Evolutionary conservation across 2,113 vertebrate species (phyloP).

Genomic region (Calyptomena viridis): DNA sequence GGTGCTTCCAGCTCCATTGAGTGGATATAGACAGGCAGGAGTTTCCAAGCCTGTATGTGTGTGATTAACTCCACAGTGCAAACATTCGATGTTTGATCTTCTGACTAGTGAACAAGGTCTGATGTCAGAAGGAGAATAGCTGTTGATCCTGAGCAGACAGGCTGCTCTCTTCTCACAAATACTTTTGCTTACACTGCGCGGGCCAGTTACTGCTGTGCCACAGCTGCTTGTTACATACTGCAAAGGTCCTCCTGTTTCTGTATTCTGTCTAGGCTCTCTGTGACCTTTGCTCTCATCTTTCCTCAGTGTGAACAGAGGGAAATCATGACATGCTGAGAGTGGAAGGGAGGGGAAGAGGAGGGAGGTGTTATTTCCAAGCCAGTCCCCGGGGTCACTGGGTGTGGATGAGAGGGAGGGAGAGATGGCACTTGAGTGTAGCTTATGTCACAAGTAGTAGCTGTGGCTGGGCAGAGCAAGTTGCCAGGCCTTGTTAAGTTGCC

Average conservation of each 20-base stretch:
- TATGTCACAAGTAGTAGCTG: background rate
- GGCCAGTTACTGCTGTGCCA: background rate
- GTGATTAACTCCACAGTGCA: background rate
- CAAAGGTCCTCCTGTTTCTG: background rate
- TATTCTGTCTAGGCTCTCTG: background rate
- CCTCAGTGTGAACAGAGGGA: background rate
- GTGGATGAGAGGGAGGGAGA: background rate
- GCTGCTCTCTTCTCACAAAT: background rate
- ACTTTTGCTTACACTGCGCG: fast-evolving
- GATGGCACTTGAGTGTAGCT: background rate
- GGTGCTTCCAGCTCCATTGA: slow-evolving; percentile 1
- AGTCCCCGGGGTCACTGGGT: background rate
- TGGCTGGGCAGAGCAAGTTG: background rate
- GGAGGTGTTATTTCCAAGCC: background rate
- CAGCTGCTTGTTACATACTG: background rate
- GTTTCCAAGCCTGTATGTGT: background rate
- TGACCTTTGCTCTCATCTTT: background rate
- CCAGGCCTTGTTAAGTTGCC: background rate
- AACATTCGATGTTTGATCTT: slow-evolving; percentile 49
- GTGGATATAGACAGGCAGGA: background rate
- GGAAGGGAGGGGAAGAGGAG: background rate
- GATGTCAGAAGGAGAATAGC: background rate
- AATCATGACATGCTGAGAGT: background rate
- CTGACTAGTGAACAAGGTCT: background rate
- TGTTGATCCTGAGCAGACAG: background rate